Evolutionary conservation across 2,113 vertebrate species (phyloP), one percentile per base, ranked within the genome.

Genomic region (Ctenodactylus gundi): DNA sequence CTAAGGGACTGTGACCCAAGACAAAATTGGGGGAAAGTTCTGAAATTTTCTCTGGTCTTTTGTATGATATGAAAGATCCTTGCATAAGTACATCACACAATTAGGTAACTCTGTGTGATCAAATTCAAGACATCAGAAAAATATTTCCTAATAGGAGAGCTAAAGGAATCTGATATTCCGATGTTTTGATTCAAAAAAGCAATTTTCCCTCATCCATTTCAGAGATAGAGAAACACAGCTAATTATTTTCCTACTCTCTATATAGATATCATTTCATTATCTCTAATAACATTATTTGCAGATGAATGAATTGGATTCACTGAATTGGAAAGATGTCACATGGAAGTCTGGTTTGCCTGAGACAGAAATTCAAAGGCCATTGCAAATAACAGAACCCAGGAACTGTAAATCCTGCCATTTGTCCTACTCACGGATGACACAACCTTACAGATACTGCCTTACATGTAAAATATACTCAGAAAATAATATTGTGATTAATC

Each of bases 181-280:
- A 92, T 39, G 31, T 4, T 73, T 0, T 65, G 14, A 53, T 68
- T 95, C 83, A 93, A 34, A 91, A 94, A 93, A 76, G 18, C 60
- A 73, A 67, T 85, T 90, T 76, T 58, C 67, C 7, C 18, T 76
- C 23, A 70, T 34, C 25, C 29, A 55, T 76, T 9, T 92, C 68
- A 94, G 75, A 94, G 90, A 91, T 29, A 92, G 73, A 90, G 90
- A 94, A 91, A 93, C 14, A 31, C 49, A 93, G 12, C 31, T 86
- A 84, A 94, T 90, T 85, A 58, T 84, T 94, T 92, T 90, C 83
- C 49, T 75, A 20, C 84, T 83, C 17, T 91, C 77, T 58, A 3
- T 31, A n/a, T 44, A 88, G 51, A 44, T 65, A 83, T 75, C 73
- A 96, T 90, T 94, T 95, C n/a, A 88, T 68, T 94, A 60, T 96